phyloP scores from a whole-genome alignment of 2,888 invertebrate species.

The Atherix ibis region DNA sequence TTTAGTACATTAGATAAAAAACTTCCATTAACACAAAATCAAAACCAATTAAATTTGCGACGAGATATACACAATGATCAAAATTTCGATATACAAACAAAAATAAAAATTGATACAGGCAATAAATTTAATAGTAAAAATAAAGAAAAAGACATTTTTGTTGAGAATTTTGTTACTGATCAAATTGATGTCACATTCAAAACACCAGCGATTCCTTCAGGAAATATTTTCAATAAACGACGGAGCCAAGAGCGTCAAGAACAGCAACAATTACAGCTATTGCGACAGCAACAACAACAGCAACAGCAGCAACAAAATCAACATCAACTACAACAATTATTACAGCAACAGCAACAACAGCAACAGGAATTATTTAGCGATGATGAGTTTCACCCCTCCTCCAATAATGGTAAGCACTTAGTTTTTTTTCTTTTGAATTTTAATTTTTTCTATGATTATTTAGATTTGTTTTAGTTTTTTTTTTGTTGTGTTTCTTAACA shows the following conservation, averaged over 20 bases:
- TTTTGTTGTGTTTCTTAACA: slow-evolving; percentile 1
- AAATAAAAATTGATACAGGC: background rate
- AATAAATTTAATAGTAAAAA: background rate
- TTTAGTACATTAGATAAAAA: too few relatives aligned
- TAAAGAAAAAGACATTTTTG: slow-evolving; percentile 20
- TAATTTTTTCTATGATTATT: slow-evolving; percentile 10
- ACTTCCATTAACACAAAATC: background rate
- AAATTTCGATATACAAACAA: too few relatives aligned
- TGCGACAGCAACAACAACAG: too few relatives aligned
- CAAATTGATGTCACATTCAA: slow-evolving; percentile 21
- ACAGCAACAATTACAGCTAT: too few relatives aligned
- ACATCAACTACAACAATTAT: too few relatives aligned
- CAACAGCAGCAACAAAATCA: too few relatives aligned
- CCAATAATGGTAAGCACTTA: slow-evolving; percentile 14
- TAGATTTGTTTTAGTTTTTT: slow-evolving; percentile 3
- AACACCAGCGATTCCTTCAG: slow-evolving; percentile 11
- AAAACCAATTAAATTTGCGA: too few relatives aligned
- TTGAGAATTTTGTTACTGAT: slow-evolving; percentile 20
- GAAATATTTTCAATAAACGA: slow-evolving; percentile 2
- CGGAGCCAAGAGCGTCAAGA: slow-evolving; percentile 2
- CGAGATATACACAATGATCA: too few relatives aligned
- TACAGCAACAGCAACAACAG: too few relatives aligned
- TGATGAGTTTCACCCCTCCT: slow-evolving; percentile 14
- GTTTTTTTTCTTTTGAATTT: slow-evolving; percentile 12
- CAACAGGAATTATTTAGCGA: too few relatives aligned